These are phyloP conservation scores for Sebastes nivosus DNA, from an alignment of 2,797 vertebrate genomes.

Conservation along the genomic window DNA sequence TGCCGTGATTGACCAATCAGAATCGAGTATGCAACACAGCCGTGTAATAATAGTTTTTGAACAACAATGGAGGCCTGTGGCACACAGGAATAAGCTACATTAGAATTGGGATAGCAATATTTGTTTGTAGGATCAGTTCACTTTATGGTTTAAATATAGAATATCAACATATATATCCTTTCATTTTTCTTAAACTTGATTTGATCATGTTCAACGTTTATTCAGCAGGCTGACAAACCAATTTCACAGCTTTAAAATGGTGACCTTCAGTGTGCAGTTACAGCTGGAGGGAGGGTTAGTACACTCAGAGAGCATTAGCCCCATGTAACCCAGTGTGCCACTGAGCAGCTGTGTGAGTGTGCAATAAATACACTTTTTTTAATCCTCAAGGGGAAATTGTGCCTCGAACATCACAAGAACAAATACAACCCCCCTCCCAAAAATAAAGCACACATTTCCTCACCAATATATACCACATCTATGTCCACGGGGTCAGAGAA, in stretches of 20 bases:
- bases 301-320: conserved; percentile 6
- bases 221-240: not conserved
- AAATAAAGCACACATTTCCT: conserved; percentile 43
- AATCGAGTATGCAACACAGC: no score
- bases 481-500: conserved; percentile 86
- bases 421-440: not conserved
- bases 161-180: not conserved
- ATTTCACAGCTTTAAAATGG: not conserved
- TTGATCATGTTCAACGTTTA: not conserved
- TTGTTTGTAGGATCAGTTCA: not conserved
- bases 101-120: not conserved
- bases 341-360: conserved; percentile 16
- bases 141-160: not conserved
- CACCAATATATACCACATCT: conserved; percentile 91
- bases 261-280: conserved; percentile 7
- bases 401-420: not conserved
- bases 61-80: not conserved
- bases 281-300: not conserved
- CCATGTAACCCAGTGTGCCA: not conserved
- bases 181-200: not conserved
- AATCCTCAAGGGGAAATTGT: not conserved
- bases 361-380: conserved; percentile 5
- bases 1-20: no score
- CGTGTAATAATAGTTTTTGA: not conserved
- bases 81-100: not conserved